phyloP scores from a whole-genome alignment of 2,113 vertebrate species.

The Phyllostomus discolor region DNA sequence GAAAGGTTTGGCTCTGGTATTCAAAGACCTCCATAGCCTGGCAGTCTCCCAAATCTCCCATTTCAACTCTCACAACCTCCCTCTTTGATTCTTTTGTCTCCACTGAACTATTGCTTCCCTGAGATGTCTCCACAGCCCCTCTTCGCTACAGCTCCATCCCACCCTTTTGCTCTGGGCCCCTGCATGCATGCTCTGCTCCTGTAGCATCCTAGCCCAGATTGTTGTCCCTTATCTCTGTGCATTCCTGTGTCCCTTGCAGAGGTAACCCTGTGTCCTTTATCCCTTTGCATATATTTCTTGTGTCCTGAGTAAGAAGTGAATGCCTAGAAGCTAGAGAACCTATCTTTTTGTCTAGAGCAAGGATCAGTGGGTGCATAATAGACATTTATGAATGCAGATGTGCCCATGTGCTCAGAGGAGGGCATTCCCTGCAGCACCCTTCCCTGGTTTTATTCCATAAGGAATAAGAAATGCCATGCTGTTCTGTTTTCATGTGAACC shows the following conservation, averaged over 20 bases:
- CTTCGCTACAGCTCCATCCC: not conserved
- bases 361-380: not conserved
- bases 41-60: too few relatives aligned
- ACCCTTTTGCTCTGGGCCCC: not conserved
- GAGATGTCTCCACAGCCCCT: not conserved
- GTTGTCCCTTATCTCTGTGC: not conserved
- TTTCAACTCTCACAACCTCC: not conserved
- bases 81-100: not conserved
- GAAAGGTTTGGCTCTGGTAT: not conserved
- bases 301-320: not conserved
- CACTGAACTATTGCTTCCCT: not conserved
- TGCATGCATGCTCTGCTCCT: not conserved
- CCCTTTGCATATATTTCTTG: not conserved
- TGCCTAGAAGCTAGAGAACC: not conserved
- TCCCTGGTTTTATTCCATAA: not conserved
- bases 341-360: not conserved
- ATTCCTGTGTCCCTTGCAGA: not conserved
- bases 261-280: not conserved
- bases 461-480: not conserved
- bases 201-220: fast-evolving
- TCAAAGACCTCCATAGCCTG: not conserved
- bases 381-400: not conserved
- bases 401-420: fast-evolving
- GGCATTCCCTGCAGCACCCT: fast-evolving
- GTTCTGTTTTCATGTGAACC: not conserved